These are phyloP conservation scores for Drosophila maculinotata DNA, from an alignment of 2,888 invertebrate species.

Conservation along the genomic window DNA sequence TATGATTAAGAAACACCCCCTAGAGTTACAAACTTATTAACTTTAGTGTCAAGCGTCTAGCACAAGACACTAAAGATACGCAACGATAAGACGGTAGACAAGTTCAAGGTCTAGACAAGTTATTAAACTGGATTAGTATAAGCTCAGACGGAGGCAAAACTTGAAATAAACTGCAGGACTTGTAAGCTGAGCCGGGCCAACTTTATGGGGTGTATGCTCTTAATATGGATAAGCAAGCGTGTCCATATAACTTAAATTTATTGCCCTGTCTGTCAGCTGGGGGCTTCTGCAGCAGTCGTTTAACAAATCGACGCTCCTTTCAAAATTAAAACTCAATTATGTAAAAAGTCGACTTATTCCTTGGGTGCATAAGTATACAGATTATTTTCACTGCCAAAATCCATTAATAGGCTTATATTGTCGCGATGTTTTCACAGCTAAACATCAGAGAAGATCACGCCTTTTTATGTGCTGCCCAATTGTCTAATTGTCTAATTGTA, in stretches of 20 bases:
- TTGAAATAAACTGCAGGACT: slow-evolving; percentile 28
- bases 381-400: slow-evolving; percentile 1
- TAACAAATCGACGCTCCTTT: slow-evolving; percentile 7
- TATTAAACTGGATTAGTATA: slow-evolving; percentile 49
- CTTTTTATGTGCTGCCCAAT: no score
- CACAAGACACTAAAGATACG: slow-evolving; percentile 34
- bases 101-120: slow-evolving; percentile 61
- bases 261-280: background rate
- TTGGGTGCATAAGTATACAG: background rate
- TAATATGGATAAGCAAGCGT: slow-evolving; percentile 13
- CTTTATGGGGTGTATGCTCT: slow-evolving; percentile 1
- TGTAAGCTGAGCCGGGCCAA: background rate
- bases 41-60: slow-evolving; percentile 29
- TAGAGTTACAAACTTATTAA: slow-evolving; percentile 36
- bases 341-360: background rate
- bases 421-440: slow-evolving; percentile 22
- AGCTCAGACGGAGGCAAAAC: slow-evolving; percentile 13
- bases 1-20: slow-evolving; percentile 35
- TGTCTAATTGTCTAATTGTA: slow-evolving; percentile 66
- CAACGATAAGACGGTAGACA: slow-evolving; percentile 29
- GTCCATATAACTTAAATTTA: slow-evolving; percentile 11
- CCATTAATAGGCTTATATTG: slow-evolving; percentile 59
- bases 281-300: slow-evolving; percentile 9
- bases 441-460: slow-evolving; percentile 49
- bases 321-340: slow-evolving; percentile 11